Percentiles rank a stretch among this genome's conserved stretches.
Evolutionary conservation across 2,888 invertebrate species (phyloP).

Genomic region (Euzetes globulus): DNA sequence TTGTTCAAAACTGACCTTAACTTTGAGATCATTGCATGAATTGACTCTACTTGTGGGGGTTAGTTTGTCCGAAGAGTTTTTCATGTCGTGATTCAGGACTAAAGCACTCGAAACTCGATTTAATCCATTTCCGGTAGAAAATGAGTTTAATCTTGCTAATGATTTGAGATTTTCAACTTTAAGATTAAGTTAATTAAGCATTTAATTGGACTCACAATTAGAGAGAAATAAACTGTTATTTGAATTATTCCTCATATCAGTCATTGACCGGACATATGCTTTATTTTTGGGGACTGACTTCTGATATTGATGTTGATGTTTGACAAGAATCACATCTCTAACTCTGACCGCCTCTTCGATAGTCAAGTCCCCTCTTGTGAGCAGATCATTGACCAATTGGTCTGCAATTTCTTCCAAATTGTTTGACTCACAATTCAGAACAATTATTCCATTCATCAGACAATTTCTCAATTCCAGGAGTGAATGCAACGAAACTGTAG

Average conservation of each 20-base stretch:
- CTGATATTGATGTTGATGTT: constrained; percentile 90
- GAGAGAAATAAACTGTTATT: constrained; percentile 73
- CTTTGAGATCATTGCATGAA: background rate
- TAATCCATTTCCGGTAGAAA: background rate
- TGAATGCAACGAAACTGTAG: constrained; percentile 90
- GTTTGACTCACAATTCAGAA: constrained; percentile 86
- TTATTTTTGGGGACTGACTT: constrained; percentile 53
- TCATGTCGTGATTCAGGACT: background rate
- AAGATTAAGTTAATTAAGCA: background rate
- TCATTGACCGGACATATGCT: constrained; percentile 82
- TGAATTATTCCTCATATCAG: constrained; percentile 89
- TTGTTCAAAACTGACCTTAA: too few species aligned
- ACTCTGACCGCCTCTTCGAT: constrained; percentile 68
- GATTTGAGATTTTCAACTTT: background rate
- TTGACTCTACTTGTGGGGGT: background rate
- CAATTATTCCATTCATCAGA: constrained; percentile 80
- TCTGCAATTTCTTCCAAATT: constrained; percentile 71
- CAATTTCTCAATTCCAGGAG: constrained; percentile 89
- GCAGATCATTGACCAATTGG: constrained; percentile 32
- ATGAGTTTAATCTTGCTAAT: background rate
- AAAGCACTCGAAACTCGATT: background rate
- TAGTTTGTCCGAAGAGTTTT: background rate
- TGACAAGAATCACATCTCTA: constrained; percentile 68
- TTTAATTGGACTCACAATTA: constrained; percentile 39
- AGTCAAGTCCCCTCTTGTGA: constrained; percentile 43